These are phyloP conservation scores for Anas flavirostris DNA, from an alignment of 2,797 vertebrate species.

Conservation along the genomic window DNA sequence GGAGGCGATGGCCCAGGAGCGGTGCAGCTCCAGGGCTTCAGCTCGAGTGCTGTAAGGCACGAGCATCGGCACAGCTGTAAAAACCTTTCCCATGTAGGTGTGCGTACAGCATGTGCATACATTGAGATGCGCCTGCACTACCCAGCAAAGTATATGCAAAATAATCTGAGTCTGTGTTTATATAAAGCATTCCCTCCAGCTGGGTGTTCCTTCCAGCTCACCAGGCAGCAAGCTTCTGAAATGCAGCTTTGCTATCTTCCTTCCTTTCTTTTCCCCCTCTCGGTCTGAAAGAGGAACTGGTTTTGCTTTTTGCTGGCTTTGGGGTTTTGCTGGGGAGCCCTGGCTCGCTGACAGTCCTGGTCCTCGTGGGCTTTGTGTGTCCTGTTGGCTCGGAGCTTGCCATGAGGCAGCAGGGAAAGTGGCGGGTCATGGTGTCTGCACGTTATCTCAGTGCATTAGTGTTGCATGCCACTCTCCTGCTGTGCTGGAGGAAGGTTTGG, in stretches of 20 bases:
- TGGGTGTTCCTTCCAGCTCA: not conserved
- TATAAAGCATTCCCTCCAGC: not conserved
- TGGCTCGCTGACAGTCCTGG: not conserved
- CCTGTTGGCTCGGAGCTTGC: fast-evolving
- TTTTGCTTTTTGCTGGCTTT: not conserved
- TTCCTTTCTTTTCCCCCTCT: not conserved
- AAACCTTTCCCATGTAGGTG: not conserved
- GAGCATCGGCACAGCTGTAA: not conserved
- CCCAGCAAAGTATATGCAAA: not conserved
- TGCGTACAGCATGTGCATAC: not conserved
- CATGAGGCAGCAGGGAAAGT: not conserved
- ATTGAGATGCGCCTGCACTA: not conserved
- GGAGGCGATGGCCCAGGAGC: not conserved
- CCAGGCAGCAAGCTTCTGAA: not conserved
- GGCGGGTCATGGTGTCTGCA: fast-evolving
- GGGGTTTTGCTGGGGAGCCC: not conserved
- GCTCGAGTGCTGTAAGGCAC: not conserved
- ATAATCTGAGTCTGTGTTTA: not conserved
- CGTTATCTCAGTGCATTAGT: not conserved
- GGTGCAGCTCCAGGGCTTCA: not conserved
- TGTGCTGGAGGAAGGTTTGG: not conserved
- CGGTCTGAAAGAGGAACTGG: conserved; percentile 9
- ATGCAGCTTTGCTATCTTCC: not conserved
- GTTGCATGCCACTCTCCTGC: not conserved
- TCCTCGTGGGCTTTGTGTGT: not conserved